Evolutionary conservation across 2,888 invertebrate species (phyloP).

Genomic region (Ophion ventricosus): DNA sequence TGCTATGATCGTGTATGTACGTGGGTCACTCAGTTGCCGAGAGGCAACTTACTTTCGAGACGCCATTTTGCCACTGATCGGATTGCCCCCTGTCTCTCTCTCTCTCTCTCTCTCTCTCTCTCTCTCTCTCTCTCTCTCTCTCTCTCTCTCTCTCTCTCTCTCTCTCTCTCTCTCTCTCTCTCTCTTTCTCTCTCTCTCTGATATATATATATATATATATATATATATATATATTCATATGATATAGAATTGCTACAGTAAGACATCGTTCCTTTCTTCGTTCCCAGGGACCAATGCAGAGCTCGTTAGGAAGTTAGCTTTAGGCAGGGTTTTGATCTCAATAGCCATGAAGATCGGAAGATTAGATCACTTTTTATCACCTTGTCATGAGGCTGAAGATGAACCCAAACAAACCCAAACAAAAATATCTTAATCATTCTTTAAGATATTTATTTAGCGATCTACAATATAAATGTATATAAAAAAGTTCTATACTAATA

Average conservation of each 20-base stretch:
- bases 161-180: slow-evolving; percentile 60
- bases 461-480: too few relatives aligned
- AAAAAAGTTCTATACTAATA: too few relatives aligned
- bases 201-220: slow-evolving; percentile 2
- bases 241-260: slow-evolving; percentile 21
- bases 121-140: slow-evolving; percentile 67
- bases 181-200: slow-evolving; percentile 62
- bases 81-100: slow-evolving; percentile 66
- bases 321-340: slow-evolving; percentile 28
- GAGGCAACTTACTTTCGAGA: slow-evolving; percentile 77
- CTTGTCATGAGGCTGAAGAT: too few relatives aligned
- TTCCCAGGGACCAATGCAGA: slow-evolving; percentile 1
- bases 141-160: slow-evolving; percentile 65
- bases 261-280: slow-evolving; percentile 38
- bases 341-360: background rate
- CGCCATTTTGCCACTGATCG: slow-evolving; percentile 72
- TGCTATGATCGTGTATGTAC: slow-evolving; percentile 65
- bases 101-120: slow-evolving; percentile 30
- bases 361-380: slow-evolving; percentile 23
- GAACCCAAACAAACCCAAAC: too few relatives aligned
- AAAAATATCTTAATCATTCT: too few relatives aligned
- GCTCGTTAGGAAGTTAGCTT: slow-evolving; percentile 31
- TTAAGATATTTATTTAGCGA: too few relatives aligned
- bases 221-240: background rate
- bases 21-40: slow-evolving; percentile 77